Conservation (phyloP, 2,888 invertebrate genomes). For the Orthosia gracilis region DNA sequence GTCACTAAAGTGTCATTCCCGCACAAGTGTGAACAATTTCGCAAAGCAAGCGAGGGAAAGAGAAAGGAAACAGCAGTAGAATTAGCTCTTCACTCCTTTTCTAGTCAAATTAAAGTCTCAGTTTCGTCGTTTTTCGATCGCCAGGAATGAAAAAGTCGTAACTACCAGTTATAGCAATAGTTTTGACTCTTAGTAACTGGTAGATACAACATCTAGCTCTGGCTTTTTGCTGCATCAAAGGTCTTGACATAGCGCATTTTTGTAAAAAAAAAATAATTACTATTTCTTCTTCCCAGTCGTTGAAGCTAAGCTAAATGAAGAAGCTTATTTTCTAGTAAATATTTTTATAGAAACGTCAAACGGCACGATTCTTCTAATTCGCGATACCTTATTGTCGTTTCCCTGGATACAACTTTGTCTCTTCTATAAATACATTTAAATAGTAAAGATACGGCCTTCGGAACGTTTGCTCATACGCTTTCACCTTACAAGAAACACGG, state of each 20-base stretch:
- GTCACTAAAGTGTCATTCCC: conserved; percentile 51
- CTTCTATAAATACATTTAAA: conserved; percentile 4
- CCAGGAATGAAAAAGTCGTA: not conserved
- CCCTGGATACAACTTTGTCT: conserved; percentile 71
- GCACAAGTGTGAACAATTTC: conserved; percentile 57
- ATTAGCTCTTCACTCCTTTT: conserved; percentile 55
- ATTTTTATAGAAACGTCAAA: conserved; percentile 61
- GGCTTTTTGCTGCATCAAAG: not conserved
- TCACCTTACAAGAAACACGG: no score
- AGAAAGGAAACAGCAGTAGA: conserved; percentile 72
- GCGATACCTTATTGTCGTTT: conserved; percentile 79
- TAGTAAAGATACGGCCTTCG: no score
- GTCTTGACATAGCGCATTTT: not conserved
- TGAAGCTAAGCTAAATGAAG: conserved; percentile 34
- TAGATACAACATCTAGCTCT: not conserved
- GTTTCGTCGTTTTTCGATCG: not conserved
- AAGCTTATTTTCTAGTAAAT: conserved; percentile 52
- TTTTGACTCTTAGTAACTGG: not conserved
- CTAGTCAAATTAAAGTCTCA: not conserved
- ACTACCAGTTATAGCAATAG: no score
- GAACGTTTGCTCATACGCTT: no score
- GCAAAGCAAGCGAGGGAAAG: conserved; percentile 60
- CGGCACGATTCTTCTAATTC: conserved; percentile 54
- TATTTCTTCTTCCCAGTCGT: not conserved
- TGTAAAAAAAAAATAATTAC: not conserved